Percentiles rank a stretch among this genome's conserved stretches.
These are phyloP conservation scores for Hylaeus anthracinus DNA, from an alignment of 1,140 invertebrate genomes.

Conservation along the genomic window DNA sequence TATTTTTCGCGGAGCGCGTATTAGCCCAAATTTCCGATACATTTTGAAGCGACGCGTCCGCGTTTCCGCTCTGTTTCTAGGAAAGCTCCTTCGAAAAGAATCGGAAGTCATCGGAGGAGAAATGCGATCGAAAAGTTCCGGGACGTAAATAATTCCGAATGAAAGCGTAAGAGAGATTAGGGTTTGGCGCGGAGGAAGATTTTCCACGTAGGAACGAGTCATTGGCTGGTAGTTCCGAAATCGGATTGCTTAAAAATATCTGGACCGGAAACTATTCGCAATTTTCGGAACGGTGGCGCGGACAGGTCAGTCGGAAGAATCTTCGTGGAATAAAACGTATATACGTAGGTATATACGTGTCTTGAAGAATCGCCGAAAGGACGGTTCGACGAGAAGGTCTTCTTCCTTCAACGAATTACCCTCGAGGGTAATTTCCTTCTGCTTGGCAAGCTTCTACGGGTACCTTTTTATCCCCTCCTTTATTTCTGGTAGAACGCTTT, in stretches of 20 bases:
- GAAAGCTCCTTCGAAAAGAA: not conserved
- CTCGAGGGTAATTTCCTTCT: not conserved
- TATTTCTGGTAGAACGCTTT: not conserved
- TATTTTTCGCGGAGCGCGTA: too few species aligned
- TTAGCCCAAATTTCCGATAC: not conserved
- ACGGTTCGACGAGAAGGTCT: not conserved
- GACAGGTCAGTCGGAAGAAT: constrained; percentile 28
- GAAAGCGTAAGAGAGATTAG: not conserved
- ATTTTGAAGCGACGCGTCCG: not conserved
- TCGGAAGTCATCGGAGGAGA: not conserved
- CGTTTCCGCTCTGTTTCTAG: not conserved
- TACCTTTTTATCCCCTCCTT: not conserved
- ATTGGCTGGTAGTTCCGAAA: constrained; percentile 8
- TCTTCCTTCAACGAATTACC: not conserved
- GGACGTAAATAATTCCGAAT: not conserved
- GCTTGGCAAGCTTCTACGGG: not conserved
- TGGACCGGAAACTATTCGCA: constrained; percentile 34
- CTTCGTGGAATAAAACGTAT: not conserved
- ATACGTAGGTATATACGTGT: too few species aligned
- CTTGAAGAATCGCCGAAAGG: not conserved
- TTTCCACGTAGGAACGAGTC: not conserved
- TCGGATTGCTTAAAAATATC: constrained; percentile 10
- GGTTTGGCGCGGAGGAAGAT: not conserved
- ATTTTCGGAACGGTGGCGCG: not conserved
- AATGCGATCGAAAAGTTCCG: not conserved